Evolutionary conservation across 1,140 invertebrate species (phyloP), one percentile per base, ranked within the genome.

Genomic region (Hylaeus volcanicus): DNA sequence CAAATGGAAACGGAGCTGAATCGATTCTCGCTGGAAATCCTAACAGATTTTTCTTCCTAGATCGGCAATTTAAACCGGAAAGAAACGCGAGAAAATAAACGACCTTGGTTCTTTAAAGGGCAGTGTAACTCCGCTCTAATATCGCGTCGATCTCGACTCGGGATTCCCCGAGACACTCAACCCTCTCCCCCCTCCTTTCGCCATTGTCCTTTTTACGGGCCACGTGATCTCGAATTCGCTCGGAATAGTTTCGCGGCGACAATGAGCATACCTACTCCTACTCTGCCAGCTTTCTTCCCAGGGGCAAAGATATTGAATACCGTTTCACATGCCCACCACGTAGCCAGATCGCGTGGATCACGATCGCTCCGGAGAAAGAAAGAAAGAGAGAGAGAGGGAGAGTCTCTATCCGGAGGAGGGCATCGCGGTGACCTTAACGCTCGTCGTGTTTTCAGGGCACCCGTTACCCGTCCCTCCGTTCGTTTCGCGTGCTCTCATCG

Each of bases 261-360:
- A 91, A 90, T 91, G 88, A 90, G 88, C 85, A 86, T 89, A 86
- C 89, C 89, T 81, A 56, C 69, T 51, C 78, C 83, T 74, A 71
- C 69, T 66, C 56, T 26, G 39, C 53, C 69, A n/a, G 74, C 41
- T 78, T 43, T 55, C 78, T 74, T 69, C 41, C 45, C 68, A 68
- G 82, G 81, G 82, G 61, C 80, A 83, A 89, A 89, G 90, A 91
- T 92, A 92, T 92, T 91, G 91, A 91, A 92, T 91, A 91, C 88
- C 90, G 91, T 91, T 92, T 92, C 90, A 92, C 88, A 92, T 92
- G 91, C 91, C 84, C 89, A 78, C 89, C 91, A 92, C 91, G 91
- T 92, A 91, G 90, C 89, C 84, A 89, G 86, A 86, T 82, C 74
- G 61, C 83, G 58, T 41, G 60, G 77, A 86, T 81, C 78, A 76